A percentile compares a stretch with the other conserved stretches of the same genome.
These are phyloP conservation scores for Portevinia maculata DNA, from an alignment of 2,888 invertebrate species.

Conservation along the genomic window DNA sequence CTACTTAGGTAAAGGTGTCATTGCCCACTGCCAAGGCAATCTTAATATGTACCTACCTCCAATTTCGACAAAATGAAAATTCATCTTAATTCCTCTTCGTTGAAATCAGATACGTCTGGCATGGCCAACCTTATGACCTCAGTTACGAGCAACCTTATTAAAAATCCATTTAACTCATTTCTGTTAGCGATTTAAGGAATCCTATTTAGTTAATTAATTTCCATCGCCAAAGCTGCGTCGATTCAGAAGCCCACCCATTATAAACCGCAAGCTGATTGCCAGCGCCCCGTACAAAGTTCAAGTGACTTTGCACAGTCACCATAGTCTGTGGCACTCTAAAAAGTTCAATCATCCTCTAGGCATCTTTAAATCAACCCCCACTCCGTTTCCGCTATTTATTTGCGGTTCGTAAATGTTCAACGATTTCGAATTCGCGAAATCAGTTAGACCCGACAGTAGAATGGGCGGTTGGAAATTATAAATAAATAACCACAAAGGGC, in stretches of 20 bases:
- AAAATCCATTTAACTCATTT: constrained; percentile 42
- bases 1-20: too few species aligned
- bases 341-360: constrained; percentile 70
- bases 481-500: constrained; percentile 66
- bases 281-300: constrained; percentile 27
- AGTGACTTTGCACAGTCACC: constrained; percentile 30
- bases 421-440: constrained; percentile 70
- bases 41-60: too few species aligned
- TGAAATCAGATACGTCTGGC: constrained; percentile 56
- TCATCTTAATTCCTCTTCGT: constrained; percentile 53
- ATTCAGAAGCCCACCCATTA: constrained; percentile 53
- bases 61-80: neutral
- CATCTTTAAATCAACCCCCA: constrained; percentile 59
- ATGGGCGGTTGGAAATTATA: constrained; percentile 42
- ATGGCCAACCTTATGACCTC: constrained; percentile 65
- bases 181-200: constrained; percentile 54
- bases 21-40: too few species aligned
- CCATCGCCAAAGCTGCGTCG: constrained; percentile 46
- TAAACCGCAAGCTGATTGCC: constrained; percentile 38
- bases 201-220: constrained; percentile 71
- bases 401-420: constrained; percentile 72
- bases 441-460: constrained; percentile 45
- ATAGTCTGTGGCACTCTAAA: constrained; percentile 31
- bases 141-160: constrained; percentile 45
- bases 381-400: constrained; percentile 55